These are phyloP conservation scores for Dendrocincla tyrannina DNA, from an alignment of 2,797 vertebrate genomes.

Conservation along the genomic window DNA sequence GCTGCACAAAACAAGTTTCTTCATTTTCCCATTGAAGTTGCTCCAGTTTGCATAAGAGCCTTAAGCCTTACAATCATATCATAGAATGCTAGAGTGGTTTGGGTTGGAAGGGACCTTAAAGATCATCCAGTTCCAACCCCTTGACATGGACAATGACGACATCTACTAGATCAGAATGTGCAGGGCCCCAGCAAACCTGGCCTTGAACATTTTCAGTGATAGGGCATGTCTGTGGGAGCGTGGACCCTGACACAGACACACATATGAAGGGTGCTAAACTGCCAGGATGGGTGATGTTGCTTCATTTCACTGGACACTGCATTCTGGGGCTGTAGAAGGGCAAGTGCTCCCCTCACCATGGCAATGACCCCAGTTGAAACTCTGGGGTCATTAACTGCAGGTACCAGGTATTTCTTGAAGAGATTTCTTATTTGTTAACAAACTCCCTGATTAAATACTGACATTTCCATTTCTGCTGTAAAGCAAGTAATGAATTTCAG, in stretches of 20 bases:
- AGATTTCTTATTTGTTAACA: neutral
- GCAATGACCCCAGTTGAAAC: neutral
- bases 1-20: neutral
- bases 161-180: neutral
- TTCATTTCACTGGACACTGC: neutral
- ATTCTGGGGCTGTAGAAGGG: neutral
- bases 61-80: neutral
- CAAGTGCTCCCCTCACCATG: fast-evolving
- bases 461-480: neutral
- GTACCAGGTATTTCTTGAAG: neutral
- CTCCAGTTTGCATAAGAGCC: neutral
- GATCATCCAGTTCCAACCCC: fast-evolving
- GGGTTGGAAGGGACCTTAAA: neutral
- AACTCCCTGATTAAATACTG: neutral
- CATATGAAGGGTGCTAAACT: neutral
- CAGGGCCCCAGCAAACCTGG: neutral
- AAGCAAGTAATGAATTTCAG: neutral
- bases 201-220: neutral
- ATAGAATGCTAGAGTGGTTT: neutral
- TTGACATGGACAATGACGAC: neutral
- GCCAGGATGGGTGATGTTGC: neutral
- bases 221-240: neutral
- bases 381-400: neutral
- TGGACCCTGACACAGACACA: neutral
- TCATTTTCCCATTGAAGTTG: neutral